Evolutionary conservation across 2,888 invertebrate genomes (phyloP), one percentile per base, ranked within the genome.

Genomic region (Aphidius colemani): DNA sequence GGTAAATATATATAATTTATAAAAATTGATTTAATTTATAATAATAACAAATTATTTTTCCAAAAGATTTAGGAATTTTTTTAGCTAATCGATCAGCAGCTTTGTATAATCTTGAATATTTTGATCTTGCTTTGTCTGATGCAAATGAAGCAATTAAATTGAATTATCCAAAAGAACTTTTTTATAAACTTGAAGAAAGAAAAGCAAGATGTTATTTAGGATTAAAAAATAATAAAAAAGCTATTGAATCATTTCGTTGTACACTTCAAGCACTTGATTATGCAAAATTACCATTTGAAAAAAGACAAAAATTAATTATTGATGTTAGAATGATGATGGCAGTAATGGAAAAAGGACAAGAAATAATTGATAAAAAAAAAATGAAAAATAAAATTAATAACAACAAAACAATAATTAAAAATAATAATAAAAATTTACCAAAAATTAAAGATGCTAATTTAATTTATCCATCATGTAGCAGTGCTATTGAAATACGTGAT

Each of bases 41-140:
- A 43, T 6, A 46, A 7, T 41, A 1, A 39, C 10, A 8, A 43
- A 10, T 40, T 10, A 45, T 64, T 53, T 45, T 60, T 43, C 50
- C 63, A 61, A 40, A 69, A 79, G 89, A 92, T 61, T 79, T 90
- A 5, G 85, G 91, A 0, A 87, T 93, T 49, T 84, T 91, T 6
- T 84, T 90, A 70, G 93, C 92, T 1, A 95, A 94, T 79, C 87
- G 94, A 8, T 94, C 94, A 43, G 94, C 94, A 0, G 87, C 90
- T 0, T 84, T 93, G 46, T 91, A 90, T 74, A 91, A 93, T 74
- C 79, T 93, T 78, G 84, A 89, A 66, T 87, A 88, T 69, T 88
- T 87, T 75, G 86, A 89, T 68, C 85, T 88, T 53, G 87, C 90
- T 0, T 78, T 95, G 48, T 84, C 86, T 7, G 94, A 95, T 74